Evolutionary conservation across 2,113 vertebrate species (phyloP), one percentile per base, ranked within the genome.

Genomic region (Aegotheles bennettii): DNA sequence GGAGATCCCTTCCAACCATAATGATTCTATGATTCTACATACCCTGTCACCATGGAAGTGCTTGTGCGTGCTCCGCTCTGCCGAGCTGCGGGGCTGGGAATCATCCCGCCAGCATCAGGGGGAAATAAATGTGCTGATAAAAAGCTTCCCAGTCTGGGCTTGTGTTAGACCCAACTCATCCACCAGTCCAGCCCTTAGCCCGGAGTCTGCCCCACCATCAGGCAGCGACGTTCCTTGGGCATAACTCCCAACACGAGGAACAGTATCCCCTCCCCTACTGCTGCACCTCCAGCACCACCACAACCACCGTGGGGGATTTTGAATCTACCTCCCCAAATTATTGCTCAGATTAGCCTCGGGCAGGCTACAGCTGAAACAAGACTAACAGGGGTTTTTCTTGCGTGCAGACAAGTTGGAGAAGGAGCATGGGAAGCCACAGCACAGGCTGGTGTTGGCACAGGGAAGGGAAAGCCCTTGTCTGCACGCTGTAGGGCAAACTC

Each of bases 391-490:
- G 71, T 61, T 89, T 80, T 76, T 64, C 28, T 57, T 56, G 42
- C 24, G 24, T 61, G 63, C 79, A 83, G 67, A 60, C 13, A 43
- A 83, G 31, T 10, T 26, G 83, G 83, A 90, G 75, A 57, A 89
- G 47, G 57, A 92, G 59, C 29, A 36, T 4, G 38, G 47, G 59
- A 90, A 83, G n/a, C 24, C 82, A 47, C 28, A 50, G 36, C 59
- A 47, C 1, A 10, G 71, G 60, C 68, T 19, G 69, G 64, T 0
- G 0, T 33, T 13, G 2, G 69, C 51, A 35, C 0, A 1, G 56
- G n/a, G 33, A 89, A 36, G 45, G 48, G 10, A 60, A 76, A 85
- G 61, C 42, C 31, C 45, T 53, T 3, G 1, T 25, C 53, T 42
- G 13, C 16, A 26, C 12, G 2, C 45, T 28, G 35, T 1, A 70